phyloP scores from a whole-genome alignment of 1,140 invertebrate species.

The Tetragonula clypearis region DNA sequence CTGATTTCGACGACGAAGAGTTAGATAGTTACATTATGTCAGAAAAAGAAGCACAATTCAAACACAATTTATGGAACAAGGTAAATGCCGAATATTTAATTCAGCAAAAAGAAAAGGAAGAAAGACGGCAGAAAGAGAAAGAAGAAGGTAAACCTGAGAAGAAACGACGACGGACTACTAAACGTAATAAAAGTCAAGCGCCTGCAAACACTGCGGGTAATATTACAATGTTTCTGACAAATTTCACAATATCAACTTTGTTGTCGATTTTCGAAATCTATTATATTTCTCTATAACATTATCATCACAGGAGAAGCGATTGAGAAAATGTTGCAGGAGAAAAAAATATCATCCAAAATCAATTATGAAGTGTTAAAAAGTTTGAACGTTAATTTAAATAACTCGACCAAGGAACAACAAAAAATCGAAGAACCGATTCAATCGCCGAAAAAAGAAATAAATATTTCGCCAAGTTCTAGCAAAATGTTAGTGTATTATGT shows the following conservation, averaged over 20 bases:
- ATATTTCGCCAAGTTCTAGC: constrained; percentile 30
- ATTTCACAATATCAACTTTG: constrained; percentile 16
- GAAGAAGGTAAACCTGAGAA: constrained; percentile 91
- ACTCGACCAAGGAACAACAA: constrained; percentile 63
- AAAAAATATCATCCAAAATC: constrained; percentile 97
- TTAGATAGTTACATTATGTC: constrained; percentile 93
- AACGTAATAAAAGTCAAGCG: constrained; percentile 82
- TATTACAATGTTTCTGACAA: constrained; percentile 27
- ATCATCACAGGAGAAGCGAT: constrained; percentile 93
- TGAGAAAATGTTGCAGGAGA: constrained; percentile 96
- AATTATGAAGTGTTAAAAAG: constrained; percentile 98
- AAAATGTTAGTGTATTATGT: constrained; percentile 60
- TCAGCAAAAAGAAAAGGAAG: constrained; percentile 93
- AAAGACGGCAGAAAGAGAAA: constrained; percentile 87
- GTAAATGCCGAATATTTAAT: constrained; percentile 92
- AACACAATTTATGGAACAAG: constrained; percentile 92
- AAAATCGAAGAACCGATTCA: constrained; percentile 51
- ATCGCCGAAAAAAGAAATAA: not conserved
- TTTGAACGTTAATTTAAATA: constrained; percentile 84
- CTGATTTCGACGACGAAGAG: constrained; percentile 94
- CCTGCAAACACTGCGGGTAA: constrained; percentile 90
- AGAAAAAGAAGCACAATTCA: constrained; percentile 89
- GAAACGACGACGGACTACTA: constrained; percentile 86
- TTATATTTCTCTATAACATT: not conserved
- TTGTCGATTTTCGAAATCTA: constrained; percentile 9